A percentile compares a stretch with the other conserved stretches of the same genome.
Conservation (phyloP, 2,888 invertebrate genomes). For the Euphydryas editha region DNA sequence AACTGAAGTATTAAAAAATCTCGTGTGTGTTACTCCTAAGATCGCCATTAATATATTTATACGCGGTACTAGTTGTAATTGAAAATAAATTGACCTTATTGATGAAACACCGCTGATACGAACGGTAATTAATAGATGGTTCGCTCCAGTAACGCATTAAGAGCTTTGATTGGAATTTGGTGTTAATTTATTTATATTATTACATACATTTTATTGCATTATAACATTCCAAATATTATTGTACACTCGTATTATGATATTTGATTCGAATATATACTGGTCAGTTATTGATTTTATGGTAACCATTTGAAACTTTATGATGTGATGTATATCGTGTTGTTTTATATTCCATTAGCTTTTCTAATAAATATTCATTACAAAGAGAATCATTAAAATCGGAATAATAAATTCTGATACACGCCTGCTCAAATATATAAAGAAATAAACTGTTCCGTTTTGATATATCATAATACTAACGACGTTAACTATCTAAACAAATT, state of each 20-base stretch:
- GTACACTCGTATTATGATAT: background rate
- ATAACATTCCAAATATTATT: background rate
- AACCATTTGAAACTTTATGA: too few species aligned
- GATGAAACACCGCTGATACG: constrained; percentile 6
- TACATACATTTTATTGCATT: background rate
- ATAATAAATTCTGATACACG: too few species aligned
- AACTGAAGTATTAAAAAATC: background rate
- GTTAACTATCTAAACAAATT: too few species aligned
- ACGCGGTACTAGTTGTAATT: constrained; percentile 17
- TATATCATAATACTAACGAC: too few species aligned
- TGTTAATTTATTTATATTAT: constrained; percentile 2
- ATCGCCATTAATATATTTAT: constrained; percentile 1
- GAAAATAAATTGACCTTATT: constrained; percentile 29
- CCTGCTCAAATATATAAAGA: too few species aligned
- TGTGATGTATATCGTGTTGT: too few species aligned
- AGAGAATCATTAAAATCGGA: too few species aligned
- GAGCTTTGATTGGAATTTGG: constrained; percentile 1
- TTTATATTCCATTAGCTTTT: too few species aligned
- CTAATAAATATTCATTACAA: too few species aligned
- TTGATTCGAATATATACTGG: too few species aligned
- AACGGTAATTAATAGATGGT: constrained; percentile 16
- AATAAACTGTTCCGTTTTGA: too few species aligned
- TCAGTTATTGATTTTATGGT: too few species aligned
- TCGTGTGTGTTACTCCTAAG: constrained; percentile 5
- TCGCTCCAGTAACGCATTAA: background rate